Evolutionary conservation across 2,888 invertebrate species (phyloP), one percentile per base, ranked within the genome.

Genomic region (Agriotes lineatus): DNA sequence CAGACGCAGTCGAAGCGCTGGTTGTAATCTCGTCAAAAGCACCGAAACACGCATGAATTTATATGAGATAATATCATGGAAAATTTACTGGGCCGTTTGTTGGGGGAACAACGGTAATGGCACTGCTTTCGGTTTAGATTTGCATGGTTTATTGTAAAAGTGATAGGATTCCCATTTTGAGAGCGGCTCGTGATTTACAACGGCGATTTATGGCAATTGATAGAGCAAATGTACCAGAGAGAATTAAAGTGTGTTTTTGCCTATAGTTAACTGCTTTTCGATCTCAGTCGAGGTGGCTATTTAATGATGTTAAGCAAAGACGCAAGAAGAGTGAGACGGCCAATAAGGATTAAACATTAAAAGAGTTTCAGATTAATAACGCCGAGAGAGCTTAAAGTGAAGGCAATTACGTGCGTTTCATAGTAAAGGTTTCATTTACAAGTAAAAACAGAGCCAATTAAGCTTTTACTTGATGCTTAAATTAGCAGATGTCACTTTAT

Each of bases 31-130:
- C 7, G 48, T 12, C 48, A n/a, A 48, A 48, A 48, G 48, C n/a
- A 48, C 48, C 19, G 22, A 48, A 48, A 22, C 48, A 48, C 48
- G 22, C 48, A 48, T 48, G 48, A 48, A 48, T 48, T 48, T 48
- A 48, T 48, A 48, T 12, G 48, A 48, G 48, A 48, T 48, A 48
- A 48, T 25, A 25, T 48, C 22, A 48, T 48, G 48, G 48, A 12
- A 48, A 48, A 48, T 48, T 48, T 48, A 48, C 48, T 22, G 20
- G 22, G 18, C 19, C 10, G 18, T 48, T 48, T 10, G 10, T 20
- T 10, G 22, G 20, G n/a, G 48, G 9, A 48, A 48, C 25, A 45
- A 48, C n/a, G 14, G n/a, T 12, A 18, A 1, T 20, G n/a, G 4
- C 22, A 9, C 22, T 20, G 12, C 10, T 48, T 48, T 48, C 22